Conservation (phyloP, 2,113 vertebrate genomes). For the Mesitornis unicolor region DNA sequence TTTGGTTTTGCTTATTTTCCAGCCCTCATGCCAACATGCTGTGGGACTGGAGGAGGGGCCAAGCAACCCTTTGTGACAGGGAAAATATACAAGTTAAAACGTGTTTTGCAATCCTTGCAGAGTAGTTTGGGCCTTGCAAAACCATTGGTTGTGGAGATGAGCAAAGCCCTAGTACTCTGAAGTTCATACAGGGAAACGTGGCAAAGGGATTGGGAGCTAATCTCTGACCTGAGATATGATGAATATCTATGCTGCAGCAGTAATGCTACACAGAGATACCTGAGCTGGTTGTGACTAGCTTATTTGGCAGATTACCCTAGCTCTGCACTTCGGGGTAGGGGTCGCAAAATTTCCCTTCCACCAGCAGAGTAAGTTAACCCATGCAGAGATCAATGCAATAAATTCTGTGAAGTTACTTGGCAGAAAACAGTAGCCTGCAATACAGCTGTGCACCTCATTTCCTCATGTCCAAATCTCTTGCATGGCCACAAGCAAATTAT, state of each 20-base stretch:
- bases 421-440: not conserved
- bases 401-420: not conserved
- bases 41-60: not conserved
- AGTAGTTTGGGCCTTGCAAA: not conserved
- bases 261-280: not conserved
- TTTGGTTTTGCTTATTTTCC: not conserved
- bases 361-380: not conserved
- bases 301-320: not conserved
- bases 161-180: not conserved
- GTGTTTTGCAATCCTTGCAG: not conserved
- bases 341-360: not conserved
- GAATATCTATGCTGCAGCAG: not conserved
- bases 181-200: not conserved
- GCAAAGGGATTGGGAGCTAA: not conserved
- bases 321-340: not conserved
- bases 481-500: not conserved
- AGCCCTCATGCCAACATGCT: not conserved
- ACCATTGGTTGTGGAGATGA: not conserved
- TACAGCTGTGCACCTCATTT: not conserved
- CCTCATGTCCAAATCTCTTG: not conserved
- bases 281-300: not conserved
- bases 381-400: not conserved
- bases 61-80: not conserved
- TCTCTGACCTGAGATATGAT: not conserved
- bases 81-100: not conserved